phyloP scores from a whole-genome alignment of 2,113 vertebrate genomes.

The Elaphurus davidianus region DNA sequence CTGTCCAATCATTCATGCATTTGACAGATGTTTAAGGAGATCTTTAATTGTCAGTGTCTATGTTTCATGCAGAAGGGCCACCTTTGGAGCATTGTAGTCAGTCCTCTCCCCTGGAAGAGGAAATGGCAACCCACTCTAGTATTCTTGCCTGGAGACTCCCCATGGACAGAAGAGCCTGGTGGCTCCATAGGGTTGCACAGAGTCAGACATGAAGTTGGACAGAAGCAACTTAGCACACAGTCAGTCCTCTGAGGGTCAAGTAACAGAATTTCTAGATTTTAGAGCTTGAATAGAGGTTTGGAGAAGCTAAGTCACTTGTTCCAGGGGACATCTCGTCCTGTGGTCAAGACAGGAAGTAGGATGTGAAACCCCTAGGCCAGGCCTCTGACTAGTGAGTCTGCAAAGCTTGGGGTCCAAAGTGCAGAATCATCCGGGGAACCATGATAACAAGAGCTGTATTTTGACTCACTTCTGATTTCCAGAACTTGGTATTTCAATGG shows the following conservation, averaged over 20 bases:
- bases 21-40: neutral
- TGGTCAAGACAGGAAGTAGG: neutral
- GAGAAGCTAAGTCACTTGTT: neutral
- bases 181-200: neutral
- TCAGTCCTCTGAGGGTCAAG: neutral
- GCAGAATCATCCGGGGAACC: rapidly evolving
- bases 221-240: neutral
- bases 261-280: neutral
- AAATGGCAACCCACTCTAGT: neutral
- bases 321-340: neutral
- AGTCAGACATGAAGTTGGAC: neutral
- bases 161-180: neutral
- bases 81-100: rapidly evolving
- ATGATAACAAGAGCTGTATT: neutral
- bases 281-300: neutral
- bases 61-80: neutral
- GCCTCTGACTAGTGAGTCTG: neutral
- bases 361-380: neutral
- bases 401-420: neutral
- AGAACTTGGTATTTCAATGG: neutral
- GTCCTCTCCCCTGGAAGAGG: neutral
- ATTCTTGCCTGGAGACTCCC: neutral
- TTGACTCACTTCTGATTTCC: neutral
- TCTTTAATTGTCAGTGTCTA: neutral
- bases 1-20: neutral